Percentiles rank a stretch among this genome's conserved stretches.
Evolutionary conservation across 2,113 vertebrate species (phyloP).

Genomic region (Formicarius rufipectus): DNA sequence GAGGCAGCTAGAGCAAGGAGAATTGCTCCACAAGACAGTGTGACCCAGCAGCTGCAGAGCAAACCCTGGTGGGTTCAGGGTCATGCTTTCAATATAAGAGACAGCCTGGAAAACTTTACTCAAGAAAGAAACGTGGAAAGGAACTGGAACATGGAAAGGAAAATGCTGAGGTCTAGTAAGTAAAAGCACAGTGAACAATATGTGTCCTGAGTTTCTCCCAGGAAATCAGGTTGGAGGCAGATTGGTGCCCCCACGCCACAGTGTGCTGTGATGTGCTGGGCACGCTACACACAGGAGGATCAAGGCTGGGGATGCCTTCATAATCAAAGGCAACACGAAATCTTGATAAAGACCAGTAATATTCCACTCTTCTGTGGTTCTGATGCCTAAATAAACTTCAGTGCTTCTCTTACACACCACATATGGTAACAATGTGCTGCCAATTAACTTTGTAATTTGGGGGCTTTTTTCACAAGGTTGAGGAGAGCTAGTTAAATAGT

Average conservation of each 20-base stretch:
- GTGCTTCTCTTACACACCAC: slow-evolving; percentile 40
- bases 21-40: not conserved
- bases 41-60: not conserved
- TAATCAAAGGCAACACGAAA: slow-evolving; percentile 11
- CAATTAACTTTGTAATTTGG: slow-evolving; percentile 69
- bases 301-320: slow-evolving; percentile 12
- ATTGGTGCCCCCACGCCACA: not conserved
- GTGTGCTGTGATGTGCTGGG: not conserved
- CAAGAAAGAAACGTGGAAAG: not conserved
- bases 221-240: not conserved
- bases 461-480: slow-evolving; percentile 55
- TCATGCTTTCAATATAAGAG: not conserved
- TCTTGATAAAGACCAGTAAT: slow-evolving; percentile 52
- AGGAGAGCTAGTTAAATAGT: slow-evolving; percentile 51
- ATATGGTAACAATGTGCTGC: slow-evolving; percentile 71
- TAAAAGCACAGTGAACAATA: not conserved
- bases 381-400: slow-evolving; percentile 60
- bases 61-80: not conserved
- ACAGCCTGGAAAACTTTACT: not conserved
- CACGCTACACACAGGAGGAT: not conserved
- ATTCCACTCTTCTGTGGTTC: slow-evolving; percentile 50
- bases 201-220: not conserved
- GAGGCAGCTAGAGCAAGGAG: not conserved
- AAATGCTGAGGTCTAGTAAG: not conserved
- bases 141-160: not conserved